Evolutionary conservation across 2,888 invertebrate species (phyloP).

Genomic region (Chironomus tentans): DNA sequence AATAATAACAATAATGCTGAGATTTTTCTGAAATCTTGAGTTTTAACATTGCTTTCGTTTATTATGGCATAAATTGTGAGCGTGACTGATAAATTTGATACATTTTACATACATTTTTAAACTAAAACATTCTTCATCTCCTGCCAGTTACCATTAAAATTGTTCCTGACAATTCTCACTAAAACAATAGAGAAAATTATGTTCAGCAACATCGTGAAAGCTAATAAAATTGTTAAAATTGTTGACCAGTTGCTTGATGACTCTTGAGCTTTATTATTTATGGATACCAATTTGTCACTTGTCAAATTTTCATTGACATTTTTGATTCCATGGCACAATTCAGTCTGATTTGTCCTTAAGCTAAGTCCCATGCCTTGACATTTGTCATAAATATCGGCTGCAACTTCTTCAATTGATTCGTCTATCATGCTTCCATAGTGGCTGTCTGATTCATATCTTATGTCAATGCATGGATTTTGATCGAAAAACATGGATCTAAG

Average conservation of each 20-base stretch:
- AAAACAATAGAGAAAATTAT: background rate
- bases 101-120: background rate
- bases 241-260: background rate
- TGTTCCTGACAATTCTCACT: background rate
- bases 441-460: background rate
- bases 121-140: background rate
- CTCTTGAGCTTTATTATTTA: background rate
- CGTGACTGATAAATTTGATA: background rate
- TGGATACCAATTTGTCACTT: background rate
- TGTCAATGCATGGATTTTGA: background rate
- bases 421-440: too few species aligned
- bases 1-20: too few species aligned
- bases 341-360: background rate
- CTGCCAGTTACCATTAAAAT: background rate
- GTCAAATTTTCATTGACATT: background rate
- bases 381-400: background rate
- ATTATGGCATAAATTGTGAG: too few species aligned
- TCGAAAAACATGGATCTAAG: background rate
- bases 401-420: background rate
- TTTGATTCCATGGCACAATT: background rate
- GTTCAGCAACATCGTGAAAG: background rate
- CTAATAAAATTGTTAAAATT: background rate
- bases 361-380: background rate
- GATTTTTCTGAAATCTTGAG: too few species aligned
- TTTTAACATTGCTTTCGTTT: too few species aligned